A percentile compares a stretch with the other conserved stretches of the same genome.
Evolutionary conservation across 2,113 vertebrate species (phyloP).

Genomic region (Grantiella picta): DNA sequence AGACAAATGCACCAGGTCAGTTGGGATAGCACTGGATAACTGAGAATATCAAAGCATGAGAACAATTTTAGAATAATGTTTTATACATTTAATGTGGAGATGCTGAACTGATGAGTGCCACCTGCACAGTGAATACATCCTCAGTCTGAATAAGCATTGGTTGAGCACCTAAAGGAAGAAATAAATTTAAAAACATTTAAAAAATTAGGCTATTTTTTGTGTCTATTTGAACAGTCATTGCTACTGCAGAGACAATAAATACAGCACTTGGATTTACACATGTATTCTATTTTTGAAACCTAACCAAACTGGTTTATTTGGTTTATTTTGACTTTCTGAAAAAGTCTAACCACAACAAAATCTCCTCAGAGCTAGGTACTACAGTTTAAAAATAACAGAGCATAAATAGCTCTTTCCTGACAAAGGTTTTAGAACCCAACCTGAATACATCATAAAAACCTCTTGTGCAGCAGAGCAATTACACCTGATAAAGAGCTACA

Average conservation of each 20-base stretch:
- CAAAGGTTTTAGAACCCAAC: not conserved
- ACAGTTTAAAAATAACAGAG: conserved; percentile 39
- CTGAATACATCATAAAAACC: not conserved
- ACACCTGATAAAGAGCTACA: not conserved
- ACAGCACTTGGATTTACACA: conserved; percentile 17
- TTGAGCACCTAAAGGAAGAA: not conserved
- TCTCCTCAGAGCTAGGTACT: not conserved
- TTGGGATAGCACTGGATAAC: not conserved
- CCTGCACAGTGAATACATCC: not conserved
- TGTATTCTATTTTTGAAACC: conserved; percentile 46
- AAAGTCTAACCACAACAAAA: conserved; percentile 57
- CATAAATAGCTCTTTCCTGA: conserved; percentile 33
- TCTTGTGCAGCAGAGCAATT: not conserved
- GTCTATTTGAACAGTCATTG: not conserved
- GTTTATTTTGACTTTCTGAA: conserved; percentile 64
- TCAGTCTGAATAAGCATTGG: not conserved
- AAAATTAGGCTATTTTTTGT: not conserved
- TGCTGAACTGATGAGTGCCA: not conserved
- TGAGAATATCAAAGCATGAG: not conserved
- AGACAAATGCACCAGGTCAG: not conserved
- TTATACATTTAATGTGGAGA: not conserved
- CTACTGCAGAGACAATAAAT: conserved; percentile 27
- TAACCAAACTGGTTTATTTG: conserved; percentile 48
- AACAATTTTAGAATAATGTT: not conserved
- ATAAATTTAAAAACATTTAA: not conserved